phyloP scores from a whole-genome alignment of 2,797 vertebrate species.

The Alcedo quadribrachys region DNA sequence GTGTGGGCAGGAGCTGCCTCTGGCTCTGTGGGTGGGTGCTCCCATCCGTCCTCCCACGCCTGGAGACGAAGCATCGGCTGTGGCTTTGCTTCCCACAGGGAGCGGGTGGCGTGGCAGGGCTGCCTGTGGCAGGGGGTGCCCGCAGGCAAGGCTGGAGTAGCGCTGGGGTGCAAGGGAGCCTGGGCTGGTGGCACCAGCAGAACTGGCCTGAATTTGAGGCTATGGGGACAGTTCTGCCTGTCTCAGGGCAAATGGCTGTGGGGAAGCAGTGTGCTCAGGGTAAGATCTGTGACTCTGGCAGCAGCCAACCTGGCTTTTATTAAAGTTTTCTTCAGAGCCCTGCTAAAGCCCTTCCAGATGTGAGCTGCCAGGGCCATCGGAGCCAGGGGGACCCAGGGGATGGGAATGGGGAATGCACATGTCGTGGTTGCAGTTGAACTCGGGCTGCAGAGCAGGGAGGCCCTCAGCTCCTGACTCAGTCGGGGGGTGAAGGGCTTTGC shows the following conservation, averaged over 20 bases:
- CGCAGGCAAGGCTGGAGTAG: background rate
- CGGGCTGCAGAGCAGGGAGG: accelerated
- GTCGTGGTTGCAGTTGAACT: background rate
- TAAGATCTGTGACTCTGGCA: accelerated
- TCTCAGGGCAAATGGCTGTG: accelerated
- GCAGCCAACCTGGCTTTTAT: slow-evolving; percentile 66
- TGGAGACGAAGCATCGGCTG: background rate
- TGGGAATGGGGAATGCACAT: background rate
- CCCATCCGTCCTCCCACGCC: background rate
- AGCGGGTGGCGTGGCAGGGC: background rate
- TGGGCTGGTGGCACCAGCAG: background rate
- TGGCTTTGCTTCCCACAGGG: background rate
- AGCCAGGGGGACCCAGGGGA: background rate
- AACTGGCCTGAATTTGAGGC: background rate
- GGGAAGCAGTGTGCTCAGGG: background rate
- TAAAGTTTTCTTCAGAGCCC: slow-evolving; percentile 36
- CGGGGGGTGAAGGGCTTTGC: accelerated
- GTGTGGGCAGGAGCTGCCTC: slow-evolving; percentile 32
- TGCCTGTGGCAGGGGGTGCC: accelerated
- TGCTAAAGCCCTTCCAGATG: slow-evolving; percentile 71
- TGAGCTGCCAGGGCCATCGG: slow-evolving; percentile 31
- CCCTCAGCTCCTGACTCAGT: background rate
- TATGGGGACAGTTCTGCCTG: background rate
- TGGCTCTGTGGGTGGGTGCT: slow-evolving; percentile 45
- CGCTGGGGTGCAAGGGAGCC: background rate